Evolutionary conservation across 2,797 vertebrate genomes (phyloP).

Genomic region (Poliocrania exsul): DNA sequence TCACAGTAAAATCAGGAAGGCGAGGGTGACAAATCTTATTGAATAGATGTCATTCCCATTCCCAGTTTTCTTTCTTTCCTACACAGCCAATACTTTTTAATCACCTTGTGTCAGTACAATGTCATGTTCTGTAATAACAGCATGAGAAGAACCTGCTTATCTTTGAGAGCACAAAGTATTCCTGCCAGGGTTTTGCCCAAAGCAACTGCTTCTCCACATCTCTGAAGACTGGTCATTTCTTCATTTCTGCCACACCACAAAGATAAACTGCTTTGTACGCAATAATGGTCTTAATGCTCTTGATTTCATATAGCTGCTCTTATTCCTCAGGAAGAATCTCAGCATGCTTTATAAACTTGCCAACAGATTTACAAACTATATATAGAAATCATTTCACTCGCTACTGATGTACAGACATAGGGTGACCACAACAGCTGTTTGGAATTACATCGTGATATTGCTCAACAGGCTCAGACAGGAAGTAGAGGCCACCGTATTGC

Average conservation of each 20-base stretch:
- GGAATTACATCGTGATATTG: not conserved
- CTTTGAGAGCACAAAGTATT: not conserved
- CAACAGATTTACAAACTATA: constrained; percentile 55
- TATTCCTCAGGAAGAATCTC: constrained; percentile 16
- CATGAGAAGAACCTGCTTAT: not conserved
- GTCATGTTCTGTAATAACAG: not conserved
- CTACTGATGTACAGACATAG: constrained; percentile 48
- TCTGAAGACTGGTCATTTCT: not conserved
- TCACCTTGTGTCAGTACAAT: not conserved
- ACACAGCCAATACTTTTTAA: not conserved
- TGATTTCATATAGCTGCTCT: constrained; percentile 8
- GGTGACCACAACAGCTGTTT: constrained; percentile 51
- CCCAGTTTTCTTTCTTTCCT: not conserved
- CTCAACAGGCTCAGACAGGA: constrained; percentile 29
- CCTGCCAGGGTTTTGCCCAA: not conserved
- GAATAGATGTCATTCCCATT: not conserved
- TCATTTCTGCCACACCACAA: not conserved
- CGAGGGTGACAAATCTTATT: not conserved
- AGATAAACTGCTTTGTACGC: not conserved
- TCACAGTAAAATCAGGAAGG: not conserved
- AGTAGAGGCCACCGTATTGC: not conserved
- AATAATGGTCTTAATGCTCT: not conserved
- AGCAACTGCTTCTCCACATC: not conserved
- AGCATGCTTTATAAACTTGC: not conserved
- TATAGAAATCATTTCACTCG: constrained; percentile 60